Conservation (phyloP, 1,140 invertebrate genomes). For the Drosophila carrolli region DNA sequence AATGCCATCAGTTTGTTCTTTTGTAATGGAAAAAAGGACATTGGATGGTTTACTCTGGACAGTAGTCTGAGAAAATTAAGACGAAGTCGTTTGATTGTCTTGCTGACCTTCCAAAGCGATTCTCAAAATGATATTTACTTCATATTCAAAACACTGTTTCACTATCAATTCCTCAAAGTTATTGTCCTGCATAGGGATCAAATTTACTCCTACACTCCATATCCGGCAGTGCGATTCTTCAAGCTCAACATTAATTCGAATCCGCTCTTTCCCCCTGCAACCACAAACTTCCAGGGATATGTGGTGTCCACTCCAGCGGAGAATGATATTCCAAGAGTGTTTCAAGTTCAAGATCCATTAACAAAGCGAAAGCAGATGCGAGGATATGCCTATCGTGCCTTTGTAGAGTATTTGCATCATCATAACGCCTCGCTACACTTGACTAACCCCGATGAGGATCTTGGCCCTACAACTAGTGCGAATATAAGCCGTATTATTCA, state of each 20-base stretch:
- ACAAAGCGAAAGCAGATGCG: constrained; percentile 36
- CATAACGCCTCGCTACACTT: constrained; percentile 62
- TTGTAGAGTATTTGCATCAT: constrained; percentile 60
- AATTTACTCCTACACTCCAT: constrained; percentile 61
- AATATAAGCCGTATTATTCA: constrained; percentile 57
- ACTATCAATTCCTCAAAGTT: constrained; percentile 52
- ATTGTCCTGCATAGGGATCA: constrained; percentile 48
- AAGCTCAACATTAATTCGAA: neutral
- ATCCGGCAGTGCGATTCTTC: constrained; percentile 48
- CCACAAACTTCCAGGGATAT: constrained; percentile 51
- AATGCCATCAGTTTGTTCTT: constrained; percentile 55
- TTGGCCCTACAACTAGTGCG: constrained; percentile 44
- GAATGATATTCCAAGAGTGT: constrained; percentile 73
- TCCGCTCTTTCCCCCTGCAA: constrained; percentile 32
- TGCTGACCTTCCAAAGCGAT: constrained; percentile 3
- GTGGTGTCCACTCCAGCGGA: constrained; percentile 69
- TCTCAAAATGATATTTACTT: constrained; percentile 10
- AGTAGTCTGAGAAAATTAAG: constrained; percentile 46
- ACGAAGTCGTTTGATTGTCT: constrained; percentile 42
- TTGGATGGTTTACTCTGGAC: constrained; percentile 54
- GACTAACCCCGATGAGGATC: constrained; percentile 38
- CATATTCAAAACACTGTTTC: constrained; percentile 57
- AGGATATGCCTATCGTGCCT: constrained; percentile 66
- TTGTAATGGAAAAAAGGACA: constrained; percentile 46
- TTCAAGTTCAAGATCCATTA: constrained; percentile 32